phyloP scores from a whole-genome alignment of 2,113 vertebrate species.

The Felis chaus region DNA sequence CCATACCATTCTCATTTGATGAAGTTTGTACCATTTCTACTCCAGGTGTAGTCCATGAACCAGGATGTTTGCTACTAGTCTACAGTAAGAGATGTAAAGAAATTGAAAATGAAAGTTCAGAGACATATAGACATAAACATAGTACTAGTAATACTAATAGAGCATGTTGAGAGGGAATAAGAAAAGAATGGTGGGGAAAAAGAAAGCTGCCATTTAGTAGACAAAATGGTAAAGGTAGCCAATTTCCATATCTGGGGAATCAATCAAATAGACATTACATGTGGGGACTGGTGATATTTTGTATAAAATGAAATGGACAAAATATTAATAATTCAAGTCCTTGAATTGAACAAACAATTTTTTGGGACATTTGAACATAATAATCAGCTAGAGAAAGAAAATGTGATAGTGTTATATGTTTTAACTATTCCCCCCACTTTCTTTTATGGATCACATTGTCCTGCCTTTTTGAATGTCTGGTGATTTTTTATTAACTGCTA shows the following conservation, averaged over 20 bases:
- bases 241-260: background rate
- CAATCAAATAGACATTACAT: constrained; percentile 7
- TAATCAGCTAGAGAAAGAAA: constrained; percentile 41
- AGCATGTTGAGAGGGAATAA: background rate
- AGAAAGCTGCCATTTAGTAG: constrained; percentile 22
- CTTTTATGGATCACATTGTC: background rate
- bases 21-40: background rate
- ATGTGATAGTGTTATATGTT: background rate
- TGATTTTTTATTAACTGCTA: background rate
- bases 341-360: constrained; percentile 1
- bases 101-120: background rate
- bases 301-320: background rate
- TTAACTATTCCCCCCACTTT: background rate
- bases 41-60: background rate
- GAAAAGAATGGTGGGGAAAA: background rate
- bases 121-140: background rate
- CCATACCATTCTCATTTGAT: background rate
- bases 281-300: background rate
- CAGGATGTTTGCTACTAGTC: background rate
- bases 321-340: background rate
- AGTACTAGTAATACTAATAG: background rate
- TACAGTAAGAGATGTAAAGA: background rate
- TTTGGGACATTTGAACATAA: constrained; percentile 37
- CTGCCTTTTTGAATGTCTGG: background rate
- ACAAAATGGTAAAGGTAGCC: background rate